Conservation (phyloP, 2,113 vertebrate species). For the Bolborhynchus lineola region DNA sequence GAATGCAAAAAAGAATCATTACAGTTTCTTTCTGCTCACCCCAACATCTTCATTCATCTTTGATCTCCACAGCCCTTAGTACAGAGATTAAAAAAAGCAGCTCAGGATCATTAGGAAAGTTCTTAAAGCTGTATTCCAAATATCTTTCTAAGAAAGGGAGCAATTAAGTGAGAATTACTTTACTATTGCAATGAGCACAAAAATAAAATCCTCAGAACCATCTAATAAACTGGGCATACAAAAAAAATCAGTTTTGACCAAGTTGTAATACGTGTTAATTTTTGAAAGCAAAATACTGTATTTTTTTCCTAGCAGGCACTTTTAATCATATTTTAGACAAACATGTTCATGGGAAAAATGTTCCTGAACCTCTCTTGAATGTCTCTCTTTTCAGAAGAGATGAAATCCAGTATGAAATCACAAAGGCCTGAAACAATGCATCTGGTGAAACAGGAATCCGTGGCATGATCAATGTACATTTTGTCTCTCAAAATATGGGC, state of each 20-base stretch:
- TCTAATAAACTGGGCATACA: not conserved
- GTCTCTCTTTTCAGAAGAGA: constrained; percentile 30
- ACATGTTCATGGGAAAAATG: constrained; percentile 56
- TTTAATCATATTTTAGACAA: constrained; percentile 51
- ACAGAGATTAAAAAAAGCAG: not conserved
- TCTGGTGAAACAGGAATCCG: constrained; percentile 38
- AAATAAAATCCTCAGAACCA: not conserved
- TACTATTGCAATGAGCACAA: not conserved
- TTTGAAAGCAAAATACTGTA: not conserved
- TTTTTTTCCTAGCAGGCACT: not conserved
- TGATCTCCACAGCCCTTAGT: not conserved
- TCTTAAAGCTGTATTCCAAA: not conserved
- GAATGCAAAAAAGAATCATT: not conserved
- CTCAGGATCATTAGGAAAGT: not conserved
- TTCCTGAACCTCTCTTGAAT: not conserved
- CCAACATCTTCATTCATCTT: not conserved
- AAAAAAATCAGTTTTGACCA: constrained; percentile 15
- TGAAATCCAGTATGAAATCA: constrained; percentile 65
- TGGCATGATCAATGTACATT: constrained; percentile 18
- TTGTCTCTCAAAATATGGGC: constrained; percentile 47
- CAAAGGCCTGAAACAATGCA: constrained; percentile 42
- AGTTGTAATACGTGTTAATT: not conserved
- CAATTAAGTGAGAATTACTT: not conserved
- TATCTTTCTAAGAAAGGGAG: not conserved
- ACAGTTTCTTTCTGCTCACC: not conserved